phyloP scores from a whole-genome alignment of 64 coral and sea anemone species.

The Orbicella faveolata region DNA sequence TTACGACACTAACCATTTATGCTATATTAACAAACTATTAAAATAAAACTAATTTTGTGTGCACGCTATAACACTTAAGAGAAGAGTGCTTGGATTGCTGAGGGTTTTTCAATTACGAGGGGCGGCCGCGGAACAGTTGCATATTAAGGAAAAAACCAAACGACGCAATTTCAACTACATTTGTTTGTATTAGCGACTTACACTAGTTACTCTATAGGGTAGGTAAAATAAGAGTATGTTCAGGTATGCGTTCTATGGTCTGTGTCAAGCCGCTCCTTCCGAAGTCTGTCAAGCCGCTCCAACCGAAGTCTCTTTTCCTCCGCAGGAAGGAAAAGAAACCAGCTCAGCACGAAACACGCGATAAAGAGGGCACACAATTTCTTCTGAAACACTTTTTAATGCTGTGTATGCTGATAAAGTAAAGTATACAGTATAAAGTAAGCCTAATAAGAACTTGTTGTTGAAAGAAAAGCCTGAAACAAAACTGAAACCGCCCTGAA shows the following conservation, averaged over 20 bases:
- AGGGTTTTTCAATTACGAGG: too few relatives aligned
- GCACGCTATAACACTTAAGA: too few relatives aligned
- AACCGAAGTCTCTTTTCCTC: not conserved
- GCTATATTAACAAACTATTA: too few relatives aligned
- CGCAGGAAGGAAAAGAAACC: not conserved
- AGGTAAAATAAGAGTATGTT: not conserved
- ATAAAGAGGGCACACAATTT: not conserved
- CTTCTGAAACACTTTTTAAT: not conserved
- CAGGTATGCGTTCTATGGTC: not conserved
- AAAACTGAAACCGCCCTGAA: not conserved
- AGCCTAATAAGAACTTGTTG: not conserved
- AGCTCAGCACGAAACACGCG: not conserved
- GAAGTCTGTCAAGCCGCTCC: not conserved
- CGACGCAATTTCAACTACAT: too few relatives aligned
- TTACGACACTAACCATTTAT: too few relatives aligned
- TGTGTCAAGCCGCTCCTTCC: not conserved
- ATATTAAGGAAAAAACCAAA: too few relatives aligned
- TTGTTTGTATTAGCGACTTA: too few relatives aligned
- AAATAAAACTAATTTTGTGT: too few relatives aligned
- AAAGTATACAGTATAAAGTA: not conserved
- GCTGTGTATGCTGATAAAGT: not conserved
- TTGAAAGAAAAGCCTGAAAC: not conserved
- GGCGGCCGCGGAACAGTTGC: too few relatives aligned
- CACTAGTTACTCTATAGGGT: not conserved
- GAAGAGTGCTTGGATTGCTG: too few relatives aligned